Conservation (phyloP, 2,888 invertebrate species). For the Panzeria rudis region DNA sequence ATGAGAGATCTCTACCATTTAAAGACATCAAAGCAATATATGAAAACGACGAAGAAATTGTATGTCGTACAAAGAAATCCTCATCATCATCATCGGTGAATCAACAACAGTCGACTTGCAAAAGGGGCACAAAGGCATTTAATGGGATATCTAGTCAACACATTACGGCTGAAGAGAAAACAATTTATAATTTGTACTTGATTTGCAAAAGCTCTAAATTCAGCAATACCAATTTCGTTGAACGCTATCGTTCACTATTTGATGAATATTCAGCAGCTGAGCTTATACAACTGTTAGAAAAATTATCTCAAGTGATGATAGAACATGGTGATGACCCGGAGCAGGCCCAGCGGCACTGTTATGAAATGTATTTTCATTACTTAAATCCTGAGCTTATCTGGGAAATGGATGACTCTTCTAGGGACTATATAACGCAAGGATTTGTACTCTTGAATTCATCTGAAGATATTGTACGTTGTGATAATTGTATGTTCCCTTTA, state of each 20-base stretch:
- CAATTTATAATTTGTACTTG: conserved; percentile 82
- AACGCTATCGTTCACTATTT: conserved; percentile 82
- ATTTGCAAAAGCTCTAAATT: conserved; percentile 83
- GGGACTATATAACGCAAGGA: conserved; percentile 82
- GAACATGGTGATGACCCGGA: conserved; percentile 81
- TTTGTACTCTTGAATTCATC: conserved; percentile 80
- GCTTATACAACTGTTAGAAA: conserved; percentile 80
- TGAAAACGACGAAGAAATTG: conserved; percentile 81
- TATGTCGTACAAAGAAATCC: conserved; percentile 76
- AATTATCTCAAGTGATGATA: conserved; percentile 80
- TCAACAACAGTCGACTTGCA: conserved; percentile 16
- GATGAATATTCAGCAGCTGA: conserved; percentile 82
- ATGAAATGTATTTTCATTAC: conserved; percentile 83
- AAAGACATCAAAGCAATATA: conserved; percentile 81
- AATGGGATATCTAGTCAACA: conserved; percentile 72
- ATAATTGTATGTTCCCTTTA: conserved; percentile 82
- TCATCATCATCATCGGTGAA: conserved; percentile 43
- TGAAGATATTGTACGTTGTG: conserved; percentile 80
- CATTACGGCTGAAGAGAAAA: conserved; percentile 83
- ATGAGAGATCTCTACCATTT: conserved; percentile 81
- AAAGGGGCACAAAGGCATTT: conserved; percentile 39
- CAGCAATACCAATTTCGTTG: conserved; percentile 81
- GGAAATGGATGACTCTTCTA: conserved; percentile 82
- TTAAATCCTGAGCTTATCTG: conserved; percentile 83
- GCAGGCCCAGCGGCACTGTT: conserved; percentile 82